Evolutionary conservation across 2,113 vertebrate species (phyloP).

Genomic region (Amia ocellicauda): DNA sequence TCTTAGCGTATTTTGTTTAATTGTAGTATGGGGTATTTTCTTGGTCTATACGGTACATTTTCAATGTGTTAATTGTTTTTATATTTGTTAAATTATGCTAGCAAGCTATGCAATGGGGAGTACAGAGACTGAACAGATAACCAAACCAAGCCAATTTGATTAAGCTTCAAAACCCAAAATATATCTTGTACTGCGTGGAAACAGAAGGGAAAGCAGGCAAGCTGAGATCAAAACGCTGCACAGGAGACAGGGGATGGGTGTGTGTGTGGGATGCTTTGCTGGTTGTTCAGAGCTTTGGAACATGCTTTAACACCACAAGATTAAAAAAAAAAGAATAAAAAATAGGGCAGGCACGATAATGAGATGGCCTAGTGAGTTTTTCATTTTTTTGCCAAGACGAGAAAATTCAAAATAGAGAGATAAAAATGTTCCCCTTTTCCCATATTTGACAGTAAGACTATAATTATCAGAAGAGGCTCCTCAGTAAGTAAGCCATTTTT

Average conservation of each 20-base stretch:
- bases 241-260: not conserved
- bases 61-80: too few species aligned
- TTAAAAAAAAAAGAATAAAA: not conserved
- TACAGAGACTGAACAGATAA: not conserved
- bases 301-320: not conserved
- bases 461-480: not conserved
- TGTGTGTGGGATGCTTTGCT: not conserved
- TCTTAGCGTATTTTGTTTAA: too few species aligned
- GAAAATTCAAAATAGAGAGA: not conserved
- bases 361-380: not conserved
- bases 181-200: conserved; percentile 3
- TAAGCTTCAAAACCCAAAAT: conserved; percentile 14
- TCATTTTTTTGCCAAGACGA: not conserved
- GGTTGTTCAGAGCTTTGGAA: conserved; percentile 16
- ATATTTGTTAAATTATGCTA: too few species aligned
- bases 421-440: not conserved
- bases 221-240: conserved; percentile 3
- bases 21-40: too few species aligned
- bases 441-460: not conserved
- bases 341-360: not conserved
- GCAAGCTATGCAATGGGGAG: not conserved
- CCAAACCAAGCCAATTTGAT: conserved; percentile 9
- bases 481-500: not conserved
- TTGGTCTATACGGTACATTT: too few species aligned
- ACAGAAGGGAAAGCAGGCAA: conserved; percentile 3